Conservation (phyloP, 1,140 invertebrate genomes). For the Drosophila nigrodunni region DNA sequence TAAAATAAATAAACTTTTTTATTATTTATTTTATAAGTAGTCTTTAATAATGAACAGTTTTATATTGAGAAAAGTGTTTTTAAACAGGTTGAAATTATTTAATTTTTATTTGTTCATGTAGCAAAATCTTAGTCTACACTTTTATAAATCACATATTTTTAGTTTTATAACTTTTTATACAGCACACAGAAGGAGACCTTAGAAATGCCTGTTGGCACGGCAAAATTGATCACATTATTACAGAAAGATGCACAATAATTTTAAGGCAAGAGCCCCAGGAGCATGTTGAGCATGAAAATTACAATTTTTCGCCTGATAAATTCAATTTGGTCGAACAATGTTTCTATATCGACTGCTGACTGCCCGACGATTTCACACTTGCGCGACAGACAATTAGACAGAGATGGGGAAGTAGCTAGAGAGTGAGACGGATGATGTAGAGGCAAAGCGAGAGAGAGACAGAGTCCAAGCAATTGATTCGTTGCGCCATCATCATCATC, state of each 20-base stretch:
- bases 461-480: conserved; percentile 64
- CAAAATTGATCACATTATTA: conserved; percentile 73
- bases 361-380: conserved; percentile 34
- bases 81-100: too few relatives aligned
- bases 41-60: too few relatives aligned
- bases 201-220: conserved; percentile 11
- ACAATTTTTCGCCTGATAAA: conserved; percentile 74
- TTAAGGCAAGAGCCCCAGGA: conserved; percentile 6
- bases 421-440: neutral
- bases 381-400: neutral
- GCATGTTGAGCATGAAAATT: conserved; percentile 62
- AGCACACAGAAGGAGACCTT: neutral
- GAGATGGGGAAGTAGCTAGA: neutral
- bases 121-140: too few relatives aligned
- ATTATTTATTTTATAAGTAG: too few relatives aligned
- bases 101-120: too few relatives aligned
- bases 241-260: conserved; percentile 50
- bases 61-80: too few relatives aligned
- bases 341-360: neutral
- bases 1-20: too few relatives aligned
- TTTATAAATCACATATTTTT: too few relatives aligned
- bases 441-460: neutral
- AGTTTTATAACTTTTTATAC: too few relatives aligned
- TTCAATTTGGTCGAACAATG: conserved; percentile 33
- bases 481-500: conserved; percentile 62